phyloP scores from a whole-genome alignment of 2,113 vertebrate species.

The Pluvialis apricaria region DNA sequence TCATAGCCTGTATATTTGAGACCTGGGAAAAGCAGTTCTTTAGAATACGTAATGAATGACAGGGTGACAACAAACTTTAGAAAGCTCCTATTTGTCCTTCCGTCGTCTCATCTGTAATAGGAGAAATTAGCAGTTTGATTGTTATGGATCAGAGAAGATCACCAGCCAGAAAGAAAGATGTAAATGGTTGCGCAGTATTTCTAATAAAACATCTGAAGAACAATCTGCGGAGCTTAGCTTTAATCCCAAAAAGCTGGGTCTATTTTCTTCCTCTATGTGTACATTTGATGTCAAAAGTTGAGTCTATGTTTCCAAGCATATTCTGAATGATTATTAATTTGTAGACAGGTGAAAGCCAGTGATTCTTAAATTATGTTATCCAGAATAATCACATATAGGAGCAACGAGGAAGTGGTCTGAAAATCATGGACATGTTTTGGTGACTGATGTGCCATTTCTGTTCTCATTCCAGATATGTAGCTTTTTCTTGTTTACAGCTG shows the following conservation, averaged over 20 bases:
- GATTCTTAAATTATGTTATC: not conserved
- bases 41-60: not conserved
- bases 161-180: not conserved
- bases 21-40: not conserved
- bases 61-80: not conserved
- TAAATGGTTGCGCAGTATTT: not conserved
- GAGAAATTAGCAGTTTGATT: not conserved
- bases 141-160: not conserved
- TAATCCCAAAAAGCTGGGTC: not conserved
- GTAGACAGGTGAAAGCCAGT: not conserved
- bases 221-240: not conserved
- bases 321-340: not conserved
- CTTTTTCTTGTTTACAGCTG: not conserved
- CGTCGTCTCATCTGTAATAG: not conserved
- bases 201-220: not conserved
- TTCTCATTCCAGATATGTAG: not conserved
- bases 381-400: not conserved
- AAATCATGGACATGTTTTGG: not conserved
- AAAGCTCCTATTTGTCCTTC: not conserved
- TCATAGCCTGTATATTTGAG: not conserved
- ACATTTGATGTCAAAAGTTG: not conserved
- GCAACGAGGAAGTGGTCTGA: not conserved
- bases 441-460: not conserved
- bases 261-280: not conserved
- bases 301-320: not conserved